phyloP scores from a whole-genome alignment of 2,113 vertebrate species.

The Andinoacara biseriatus region DNA sequence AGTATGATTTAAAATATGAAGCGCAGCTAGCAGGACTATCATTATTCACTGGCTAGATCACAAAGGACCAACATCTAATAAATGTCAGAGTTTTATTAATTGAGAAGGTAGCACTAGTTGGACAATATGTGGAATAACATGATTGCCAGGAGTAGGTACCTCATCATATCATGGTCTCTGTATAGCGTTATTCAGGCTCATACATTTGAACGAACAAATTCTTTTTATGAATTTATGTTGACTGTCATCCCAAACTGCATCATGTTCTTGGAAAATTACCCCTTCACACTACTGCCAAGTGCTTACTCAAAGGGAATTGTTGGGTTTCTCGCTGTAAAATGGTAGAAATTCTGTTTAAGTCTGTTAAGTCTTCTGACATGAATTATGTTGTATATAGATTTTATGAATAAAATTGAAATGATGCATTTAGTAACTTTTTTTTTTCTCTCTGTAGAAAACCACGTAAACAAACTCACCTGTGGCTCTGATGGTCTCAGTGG shows the following conservation, averaged over 20 bases:
- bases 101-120: not conserved
- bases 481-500: conserved; percentile 77
- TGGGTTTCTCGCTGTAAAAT: not conserved
- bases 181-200: not conserved
- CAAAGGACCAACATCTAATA: not conserved
- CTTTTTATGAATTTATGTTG: not conserved
- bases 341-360: not conserved
- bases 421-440: not conserved
- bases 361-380: not conserved
- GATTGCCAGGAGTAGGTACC: not conserved
- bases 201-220: not conserved
- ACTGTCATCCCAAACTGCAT: not conserved
- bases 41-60: not conserved
- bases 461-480: conserved; percentile 78
- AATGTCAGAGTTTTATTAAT: not conserved
- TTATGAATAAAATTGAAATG: not conserved
- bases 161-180: no score
- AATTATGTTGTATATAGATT: not conserved
- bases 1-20: not conserved
- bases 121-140: not conserved
- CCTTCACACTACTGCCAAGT: not conserved
- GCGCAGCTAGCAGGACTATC: not conserved
- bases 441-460: not conserved
- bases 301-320: not conserved
- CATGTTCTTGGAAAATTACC: not conserved